phyloP scores from a whole-genome alignment of 2,113 vertebrate genomes.

The Carollia perspicillata region DNA sequence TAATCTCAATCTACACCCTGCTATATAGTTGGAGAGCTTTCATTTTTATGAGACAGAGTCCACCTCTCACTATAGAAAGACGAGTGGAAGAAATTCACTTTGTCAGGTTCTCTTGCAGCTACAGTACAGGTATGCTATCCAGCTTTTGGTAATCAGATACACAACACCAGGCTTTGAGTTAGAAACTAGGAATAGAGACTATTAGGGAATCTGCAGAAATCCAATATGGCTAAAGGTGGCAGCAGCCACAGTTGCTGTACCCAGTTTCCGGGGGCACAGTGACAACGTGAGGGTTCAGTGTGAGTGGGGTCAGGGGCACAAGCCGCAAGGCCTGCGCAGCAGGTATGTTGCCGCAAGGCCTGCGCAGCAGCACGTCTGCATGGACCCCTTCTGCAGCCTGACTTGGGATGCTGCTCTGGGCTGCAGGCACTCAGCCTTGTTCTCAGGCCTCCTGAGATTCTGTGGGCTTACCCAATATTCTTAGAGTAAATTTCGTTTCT shows the following conservation, averaged over 20 bases:
- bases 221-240: no score
- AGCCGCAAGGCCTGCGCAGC: background rate
- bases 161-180: background rate
- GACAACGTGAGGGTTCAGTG: background rate
- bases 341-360: background rate
- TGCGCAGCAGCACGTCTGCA: background rate
- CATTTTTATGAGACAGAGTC: background rate
- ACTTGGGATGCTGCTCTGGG: background rate
- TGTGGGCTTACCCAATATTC: background rate
- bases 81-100: background rate
- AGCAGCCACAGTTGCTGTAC: background rate
- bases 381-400: background rate
- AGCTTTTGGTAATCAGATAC: background rate
- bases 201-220: background rate
- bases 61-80: background rate
- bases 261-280: background rate
- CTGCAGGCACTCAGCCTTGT: background rate
- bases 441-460: background rate
- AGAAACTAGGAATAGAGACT: background rate
- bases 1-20: background rate
- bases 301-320: rapidly evolving
- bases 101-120: background rate
- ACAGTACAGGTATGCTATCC: background rate
- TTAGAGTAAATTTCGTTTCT: background rate
- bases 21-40: background rate